These are phyloP conservation scores for Hypsopygia costalis DNA, from an alignment of 2,888 invertebrate genomes.

Conservation along the genomic window DNA sequence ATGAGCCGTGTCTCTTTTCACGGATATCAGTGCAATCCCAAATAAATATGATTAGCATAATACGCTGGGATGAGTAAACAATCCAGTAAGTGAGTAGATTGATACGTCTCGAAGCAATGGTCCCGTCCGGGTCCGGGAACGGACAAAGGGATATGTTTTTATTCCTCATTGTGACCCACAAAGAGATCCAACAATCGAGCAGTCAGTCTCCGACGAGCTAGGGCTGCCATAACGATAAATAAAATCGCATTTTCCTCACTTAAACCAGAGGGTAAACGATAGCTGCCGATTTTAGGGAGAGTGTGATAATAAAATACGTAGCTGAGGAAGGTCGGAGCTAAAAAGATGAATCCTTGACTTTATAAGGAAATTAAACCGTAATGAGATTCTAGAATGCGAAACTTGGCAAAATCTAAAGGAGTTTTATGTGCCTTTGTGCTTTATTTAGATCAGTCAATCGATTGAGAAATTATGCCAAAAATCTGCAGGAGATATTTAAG, in stretches of 20 bases:
- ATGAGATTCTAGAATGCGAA: not conserved
- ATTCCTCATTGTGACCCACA: slow-evolving; percentile 60
- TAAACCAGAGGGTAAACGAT: not conserved
- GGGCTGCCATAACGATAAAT: slow-evolving; percentile 41
- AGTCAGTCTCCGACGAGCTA: slow-evolving; percentile 39
- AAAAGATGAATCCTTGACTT: not conserved
- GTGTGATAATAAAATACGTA: not conserved
- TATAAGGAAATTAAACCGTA: slow-evolving; percentile 2
- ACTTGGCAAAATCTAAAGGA: not conserved
- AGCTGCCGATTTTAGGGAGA: not conserved
- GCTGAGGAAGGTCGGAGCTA: too few species aligned
- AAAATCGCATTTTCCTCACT: slow-evolving; percentile 21
- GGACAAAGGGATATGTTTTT: slow-evolving; percentile 65
- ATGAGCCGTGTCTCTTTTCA: not conserved
- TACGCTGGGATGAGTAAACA: slow-evolving; percentile 9
- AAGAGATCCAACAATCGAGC: slow-evolving; percentile 58
- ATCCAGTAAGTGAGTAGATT: slow-evolving; percentile 31
- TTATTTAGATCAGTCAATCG: slow-evolving; percentile 3
- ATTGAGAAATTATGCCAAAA: slow-evolving; percentile 12
- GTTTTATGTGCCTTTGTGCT: slow-evolving; percentile 7
- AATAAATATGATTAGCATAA: slow-evolving; percentile 4
- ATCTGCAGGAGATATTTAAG: too few species aligned
- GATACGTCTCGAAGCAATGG: slow-evolving; percentile 41
- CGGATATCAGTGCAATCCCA: slow-evolving; percentile 3
- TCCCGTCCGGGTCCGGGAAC: slow-evolving; percentile 18